Evolutionary conservation across 2,888 invertebrate species (phyloP).

Genomic region (Argyra leucocephala): DNA sequence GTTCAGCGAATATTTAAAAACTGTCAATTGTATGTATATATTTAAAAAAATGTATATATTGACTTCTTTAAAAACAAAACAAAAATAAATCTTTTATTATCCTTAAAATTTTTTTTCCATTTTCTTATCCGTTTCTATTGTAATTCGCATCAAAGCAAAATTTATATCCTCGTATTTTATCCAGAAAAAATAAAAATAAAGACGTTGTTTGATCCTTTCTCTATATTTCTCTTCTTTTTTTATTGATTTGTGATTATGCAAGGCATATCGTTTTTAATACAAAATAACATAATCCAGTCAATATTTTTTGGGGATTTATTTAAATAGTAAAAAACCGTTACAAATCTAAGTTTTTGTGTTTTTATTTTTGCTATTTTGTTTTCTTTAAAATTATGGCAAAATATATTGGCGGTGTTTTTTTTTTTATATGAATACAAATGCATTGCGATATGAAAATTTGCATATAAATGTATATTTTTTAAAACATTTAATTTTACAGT

Average conservation of each 20-base stretch:
- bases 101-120: too few species aligned
- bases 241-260: not conserved
- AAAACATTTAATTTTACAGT: too few species aligned
- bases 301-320: not conserved
- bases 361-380: too few species aligned
- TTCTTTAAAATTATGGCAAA: too few species aligned
- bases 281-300: not conserved
- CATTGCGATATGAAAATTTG: too few species aligned
- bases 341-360: not conserved
- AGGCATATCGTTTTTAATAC: not conserved
- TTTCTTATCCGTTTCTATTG: not conserved
- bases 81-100: too few species aligned
- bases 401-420: too few species aligned
- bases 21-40: too few species aligned
- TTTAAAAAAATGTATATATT: not conserved
- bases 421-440: too few species aligned
- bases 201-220: not conserved
- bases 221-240: too few species aligned
- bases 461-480: too few species aligned
- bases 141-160: constrained; percentile 3
- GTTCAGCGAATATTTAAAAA: too few species aligned
- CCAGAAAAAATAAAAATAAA: constrained; percentile 8
- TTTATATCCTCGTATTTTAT: constrained; percentile 1
- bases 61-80: not conserved
- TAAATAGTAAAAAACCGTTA: not conserved